Evolutionary conservation across 2,888 invertebrate species (phyloP), one percentile per base, ranked within the genome.

Genomic region (Aradus depressus): DNA sequence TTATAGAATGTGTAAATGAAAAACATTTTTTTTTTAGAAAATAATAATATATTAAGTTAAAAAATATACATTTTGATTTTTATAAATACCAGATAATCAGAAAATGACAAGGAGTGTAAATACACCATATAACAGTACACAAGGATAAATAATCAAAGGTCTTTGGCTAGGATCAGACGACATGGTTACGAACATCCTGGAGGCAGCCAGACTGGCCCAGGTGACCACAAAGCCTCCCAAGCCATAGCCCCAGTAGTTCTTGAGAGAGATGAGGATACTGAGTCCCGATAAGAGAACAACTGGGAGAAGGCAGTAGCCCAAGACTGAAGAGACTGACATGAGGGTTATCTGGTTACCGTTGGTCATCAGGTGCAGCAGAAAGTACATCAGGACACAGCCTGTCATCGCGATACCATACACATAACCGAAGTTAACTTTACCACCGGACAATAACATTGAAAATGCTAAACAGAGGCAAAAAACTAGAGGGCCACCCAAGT

Each of bases 131-230:
- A 95, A 81, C 56, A 95, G 74, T 53, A 85, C 81, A 72, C 93
- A 93, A 1, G 95, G 95, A 68, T 95, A 95, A 31, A 91, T 92
- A 60, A 90, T 83, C 1, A 91, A 69, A 12, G 84, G 79, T 62
- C 88, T 82, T 65, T 90, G 91, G 61, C 86, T 82, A 57, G 83
- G 76, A 74, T 92, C 51, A 14, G 44, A 38, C 18, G 92, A 81
- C 69, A 93, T 88, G 0, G 89, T 85, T 32, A 89, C 86, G 74
- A 95, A 92, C 22, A 95, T 73, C 67, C 92, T 81, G 25, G 92
- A 90, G 1, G 93, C 89, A 3, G 92, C 89, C n/a, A 86, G 67
- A 58, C 89, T 84, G 57, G 93, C 90, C 93, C 93, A 93, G 39
- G 84, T 66, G 0, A 90, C 84, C 32, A 83, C 79, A 32, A 83